These are phyloP conservation scores for Phalloptychus januarius DNA, from an alignment of 2,797 vertebrate genomes.

Conservation along the genomic window DNA sequence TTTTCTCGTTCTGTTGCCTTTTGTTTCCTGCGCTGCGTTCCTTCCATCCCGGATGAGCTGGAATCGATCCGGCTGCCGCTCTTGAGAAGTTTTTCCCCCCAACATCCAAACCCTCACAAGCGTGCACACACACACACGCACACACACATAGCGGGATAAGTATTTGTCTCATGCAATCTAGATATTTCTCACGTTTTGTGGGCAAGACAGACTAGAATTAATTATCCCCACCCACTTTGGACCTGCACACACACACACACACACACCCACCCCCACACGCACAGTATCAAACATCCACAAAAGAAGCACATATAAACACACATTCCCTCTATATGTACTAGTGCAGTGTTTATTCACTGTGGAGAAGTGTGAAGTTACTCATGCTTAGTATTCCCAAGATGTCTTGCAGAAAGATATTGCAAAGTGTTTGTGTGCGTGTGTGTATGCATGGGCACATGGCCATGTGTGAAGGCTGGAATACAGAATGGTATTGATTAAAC, in stretches of 20 bases:
- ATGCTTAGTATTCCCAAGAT: constrained; percentile 71
- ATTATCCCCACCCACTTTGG: constrained; percentile 53
- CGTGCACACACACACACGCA: constrained; percentile 25
- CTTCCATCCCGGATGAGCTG: constrained; percentile 48
- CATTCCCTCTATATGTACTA: constrained; percentile 16
- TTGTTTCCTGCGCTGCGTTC: constrained; percentile 20
- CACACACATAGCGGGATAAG: not conserved
- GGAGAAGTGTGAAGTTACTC: constrained; percentile 59
- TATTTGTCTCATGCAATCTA: constrained; percentile 38
- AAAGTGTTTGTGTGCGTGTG: constrained; percentile 32
- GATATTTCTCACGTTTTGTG: constrained; percentile 53
- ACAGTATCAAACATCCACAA: not conserved
- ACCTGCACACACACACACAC: constrained; percentile 38
- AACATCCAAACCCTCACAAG: constrained; percentile 24
- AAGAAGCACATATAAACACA: constrained; percentile 34
- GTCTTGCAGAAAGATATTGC: constrained; percentile 59
- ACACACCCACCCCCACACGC: constrained; percentile 48
- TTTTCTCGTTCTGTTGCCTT: constrained; percentile 24
- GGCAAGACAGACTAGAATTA: constrained; percentile 63
- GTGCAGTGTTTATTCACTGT: constrained; percentile 41
- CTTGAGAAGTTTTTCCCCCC: constrained; percentile 31
- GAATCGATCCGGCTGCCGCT: constrained; percentile 57
- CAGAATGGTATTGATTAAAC: constrained; percentile 84
- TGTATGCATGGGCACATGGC: constrained; percentile 18
- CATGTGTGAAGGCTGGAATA: constrained; percentile 66